Conservation (phyloP, 2,888 invertebrate genomes). For the Hymenopus coronatus region DNA sequence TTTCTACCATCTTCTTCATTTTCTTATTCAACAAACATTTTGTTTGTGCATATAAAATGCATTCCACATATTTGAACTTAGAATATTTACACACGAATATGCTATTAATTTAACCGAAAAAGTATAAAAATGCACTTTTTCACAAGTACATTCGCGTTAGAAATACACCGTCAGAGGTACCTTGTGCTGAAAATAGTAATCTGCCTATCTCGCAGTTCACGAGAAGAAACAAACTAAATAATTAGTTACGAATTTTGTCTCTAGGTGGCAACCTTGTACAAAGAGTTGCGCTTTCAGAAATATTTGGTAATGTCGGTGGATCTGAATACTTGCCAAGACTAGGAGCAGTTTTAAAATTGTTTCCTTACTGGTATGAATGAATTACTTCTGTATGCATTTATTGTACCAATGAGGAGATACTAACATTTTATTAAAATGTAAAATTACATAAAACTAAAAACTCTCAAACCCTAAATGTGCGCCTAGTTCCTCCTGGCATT, state of each 20-base stretch:
- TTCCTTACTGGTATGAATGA: not conserved
- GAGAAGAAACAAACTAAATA: constrained; percentile 37
- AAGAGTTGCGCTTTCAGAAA: not conserved
- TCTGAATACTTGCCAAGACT: not conserved
- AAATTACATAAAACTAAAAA: not conserved
- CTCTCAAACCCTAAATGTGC: not conserved
- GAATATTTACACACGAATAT: constrained; percentile 16
- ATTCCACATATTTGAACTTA: constrained; percentile 27
- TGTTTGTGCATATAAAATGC: constrained; percentile 23
- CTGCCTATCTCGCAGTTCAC: constrained; percentile 39
- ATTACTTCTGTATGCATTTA: not conserved
- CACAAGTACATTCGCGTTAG: constrained; percentile 22
- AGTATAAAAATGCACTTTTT: constrained; percentile 20
- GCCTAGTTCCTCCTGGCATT: not conserved
- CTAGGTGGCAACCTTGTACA: constrained; percentile 12
- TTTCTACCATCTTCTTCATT: constrained; percentile 35
- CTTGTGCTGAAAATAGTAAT: constrained; percentile 41
- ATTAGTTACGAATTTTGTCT: constrained; percentile 1
- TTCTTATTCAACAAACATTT: constrained; percentile 28
- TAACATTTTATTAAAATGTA: not conserved
- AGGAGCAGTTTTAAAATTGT: not conserved
- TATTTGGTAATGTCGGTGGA: not conserved
- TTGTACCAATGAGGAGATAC: not conserved
- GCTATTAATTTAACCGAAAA: constrained; percentile 10
- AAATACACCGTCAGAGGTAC: constrained; percentile 36